Base-by-base conservation (phyloP, 2,113 vertebrate genomes). In the Neodon shergylaensis region DNA sequence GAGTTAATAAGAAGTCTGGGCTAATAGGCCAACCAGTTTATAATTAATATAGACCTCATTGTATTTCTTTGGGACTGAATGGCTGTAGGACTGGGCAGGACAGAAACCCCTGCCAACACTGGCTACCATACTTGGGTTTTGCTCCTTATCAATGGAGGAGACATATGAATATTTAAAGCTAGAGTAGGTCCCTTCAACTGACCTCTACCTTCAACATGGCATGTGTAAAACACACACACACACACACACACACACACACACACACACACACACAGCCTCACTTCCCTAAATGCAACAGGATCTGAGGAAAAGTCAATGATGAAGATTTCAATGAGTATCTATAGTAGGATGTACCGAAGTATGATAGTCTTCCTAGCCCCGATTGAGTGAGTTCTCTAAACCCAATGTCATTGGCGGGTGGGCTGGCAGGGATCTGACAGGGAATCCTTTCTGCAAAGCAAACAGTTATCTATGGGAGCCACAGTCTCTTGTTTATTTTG, bases 361-460 rank as follows among this genome's bases (percentile, higher is more conserved):
- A 93, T 70, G 52, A 39, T n/a, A 39, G 3, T 70, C 61, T 83
- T 82, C 0, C 72, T 6, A 83, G 10, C 26, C 33, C 52, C 14
- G 11, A n/a, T 49, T 70, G 28, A 66, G n/a, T 26, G 9, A 22
- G 33, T 88, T 44, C 42, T 82, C 14, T 31, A 85, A 92, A 28
- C 81, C 66, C 70, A 39, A 66, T 61, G 49, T 11, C 81, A 66
- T 39, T 36, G 66, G 73, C 44, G 74, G 12, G 21, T 26, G 14
- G 84, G 94, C 78, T 10, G 73, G 24, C 65, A 79, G 78, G 73
- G 61, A 17, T 26, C 74, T 94, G 33, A 61, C 1, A 33, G 70
- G 13, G 44, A 90, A 85, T 49, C 58, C 44, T 95, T 94, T 83
- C 39, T 92, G 58, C 94, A 96, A 88, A 91, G 94, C 63, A 90